Base-by-base conservation (phyloP, 2,888 invertebrate genomes). In the Oscheius sp. region DNA sequence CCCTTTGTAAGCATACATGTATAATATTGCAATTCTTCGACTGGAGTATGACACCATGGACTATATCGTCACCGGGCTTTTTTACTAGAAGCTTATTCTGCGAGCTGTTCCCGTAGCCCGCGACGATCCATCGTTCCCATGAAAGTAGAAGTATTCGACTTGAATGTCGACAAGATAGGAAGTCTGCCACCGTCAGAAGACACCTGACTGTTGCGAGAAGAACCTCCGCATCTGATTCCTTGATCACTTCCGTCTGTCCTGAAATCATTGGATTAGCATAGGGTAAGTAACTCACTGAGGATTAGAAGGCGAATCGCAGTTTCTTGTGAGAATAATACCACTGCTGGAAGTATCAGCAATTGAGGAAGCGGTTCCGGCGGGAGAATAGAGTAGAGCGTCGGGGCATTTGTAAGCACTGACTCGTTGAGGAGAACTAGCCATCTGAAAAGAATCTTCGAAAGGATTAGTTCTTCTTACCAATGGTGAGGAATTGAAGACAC, bases 161-260 rank as follows among this genome's bases (percentile, higher is more conserved):
- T 77, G 65, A 77, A 80, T 5, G 77, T 75, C 33, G 71, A 56
- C 73, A 79, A 67, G n/a, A 71, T 36, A 32, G 74, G 68, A 8
- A 65, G 63, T 44, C 73, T 70, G 0, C 68, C 56, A 8, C 77
- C 79, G 51, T 77, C 80, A 1, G 80, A 77, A 0, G 80, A 80
- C 17, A 76, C 72, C n/a, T 77, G 77, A 36, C 77, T 77, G 70
- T 73, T 76, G 14, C 80, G 36, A 4, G 77, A 77, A 1, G 80
- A 80, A 47, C 75, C 77, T 9, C 74, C 74, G 49, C 66, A 73
- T 65, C 75, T 38, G 54, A 73, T 65, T 9, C 78, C 75, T 33
- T 74, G 72, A 41, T 79, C 79, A 45, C 77, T 75, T n/a, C 74
- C 77, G 57, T 78, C 78, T 5, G 76, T 78, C 24, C 78, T 78